Conservation (phyloP, 2,113 vertebrate genomes). For the Nothobranchius furzeri region DNA sequence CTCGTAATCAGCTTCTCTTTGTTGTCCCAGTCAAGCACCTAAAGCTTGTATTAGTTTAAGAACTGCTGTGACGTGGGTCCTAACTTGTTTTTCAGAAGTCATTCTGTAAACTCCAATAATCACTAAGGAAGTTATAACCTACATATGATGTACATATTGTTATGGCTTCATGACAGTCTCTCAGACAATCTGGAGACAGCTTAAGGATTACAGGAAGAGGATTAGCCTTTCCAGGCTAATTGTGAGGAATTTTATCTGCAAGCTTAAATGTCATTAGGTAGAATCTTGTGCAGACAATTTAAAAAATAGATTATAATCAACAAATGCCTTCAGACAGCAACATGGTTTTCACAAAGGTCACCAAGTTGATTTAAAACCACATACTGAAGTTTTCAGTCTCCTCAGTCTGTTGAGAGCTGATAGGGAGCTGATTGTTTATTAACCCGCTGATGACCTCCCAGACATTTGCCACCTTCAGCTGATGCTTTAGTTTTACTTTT, state of each 20-base stretch:
- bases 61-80: background rate
- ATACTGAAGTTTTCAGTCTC: background rate
- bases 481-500: background rate
- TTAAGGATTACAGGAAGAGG: constrained; percentile 39
- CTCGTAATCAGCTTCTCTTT: background rate
- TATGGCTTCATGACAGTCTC: constrained; percentile 38
- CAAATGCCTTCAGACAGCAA: background rate
- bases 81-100: background rate
- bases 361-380: background rate
- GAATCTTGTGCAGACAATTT: constrained; percentile 25
- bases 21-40: background rate
- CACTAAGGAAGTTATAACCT: constrained; percentile 6
- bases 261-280: constrained; percentile 29
- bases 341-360: background rate
- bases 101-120: background rate
- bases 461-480: background rate
- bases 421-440: background rate
- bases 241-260: constrained; percentile 56
- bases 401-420: background rate
- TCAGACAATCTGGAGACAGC: constrained; percentile 57
- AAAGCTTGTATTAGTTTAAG: background rate
- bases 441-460: background rate
- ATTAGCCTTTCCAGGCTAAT: constrained; percentile 45
- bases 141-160: constrained; percentile 25
- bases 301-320: constrained; percentile 7